Conservation (phyloP, 2,113 vertebrate genomes). For the Canis aureus region DNA sequence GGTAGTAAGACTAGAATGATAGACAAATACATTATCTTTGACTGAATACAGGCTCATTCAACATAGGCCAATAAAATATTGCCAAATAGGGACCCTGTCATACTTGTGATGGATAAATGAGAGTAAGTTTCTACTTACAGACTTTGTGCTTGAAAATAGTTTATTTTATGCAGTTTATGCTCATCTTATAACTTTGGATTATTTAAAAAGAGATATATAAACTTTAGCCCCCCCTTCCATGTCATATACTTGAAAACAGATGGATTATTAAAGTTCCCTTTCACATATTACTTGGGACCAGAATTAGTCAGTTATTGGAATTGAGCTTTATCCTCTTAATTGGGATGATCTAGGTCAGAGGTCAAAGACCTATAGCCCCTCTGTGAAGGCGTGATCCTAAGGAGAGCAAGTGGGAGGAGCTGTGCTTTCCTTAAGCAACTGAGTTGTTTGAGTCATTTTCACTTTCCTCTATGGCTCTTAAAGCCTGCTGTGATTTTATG, state of each 20-base stretch:
- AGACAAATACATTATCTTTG: not conserved
- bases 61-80: not conserved
- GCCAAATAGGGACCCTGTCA: not conserved
- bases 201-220: conserved; percentile 43
- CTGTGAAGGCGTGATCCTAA: not conserved
- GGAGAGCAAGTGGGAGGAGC: conserved; percentile 36
- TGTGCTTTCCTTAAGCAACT: conserved; percentile 25
- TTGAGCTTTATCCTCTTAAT: not conserved
- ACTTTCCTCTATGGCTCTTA: conserved; percentile 69
- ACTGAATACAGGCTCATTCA: not conserved
- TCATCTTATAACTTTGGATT: conserved; percentile 39
- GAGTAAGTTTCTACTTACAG: not conserved
- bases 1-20: not conserved
- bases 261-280: not conserved
- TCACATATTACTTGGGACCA: not conserved
- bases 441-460: conserved; percentile 47
- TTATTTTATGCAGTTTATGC: not conserved
- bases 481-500: conserved; percentile 76
- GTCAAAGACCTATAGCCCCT: not conserved
- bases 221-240: not conserved
- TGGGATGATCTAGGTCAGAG: not conserved
- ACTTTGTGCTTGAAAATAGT: not conserved
- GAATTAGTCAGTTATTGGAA: not conserved
- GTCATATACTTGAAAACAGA: not conserved
- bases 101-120: not conserved